Base-by-base conservation (phyloP, 1,140 invertebrate genomes). In the Diuraphis noxia region DNA sequence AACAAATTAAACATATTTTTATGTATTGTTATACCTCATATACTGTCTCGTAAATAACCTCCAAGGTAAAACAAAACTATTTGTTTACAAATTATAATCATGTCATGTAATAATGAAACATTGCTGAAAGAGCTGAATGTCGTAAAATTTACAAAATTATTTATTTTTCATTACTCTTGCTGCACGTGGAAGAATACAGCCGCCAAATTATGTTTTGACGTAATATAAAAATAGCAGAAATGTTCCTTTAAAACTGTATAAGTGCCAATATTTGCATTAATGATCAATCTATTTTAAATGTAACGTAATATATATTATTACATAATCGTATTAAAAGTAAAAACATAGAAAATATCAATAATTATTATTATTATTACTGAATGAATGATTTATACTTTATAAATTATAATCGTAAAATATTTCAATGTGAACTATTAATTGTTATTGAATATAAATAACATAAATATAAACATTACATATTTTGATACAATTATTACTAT, bases 11-110 rank as follows among this genome's bases (percentile, higher is more conserved):
- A 52, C 52, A 43, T 25, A 25, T 17, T 38, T 52, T 38, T 86
- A 52, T 49, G 85, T 52, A 52, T 49, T 86, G 21, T 86, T 85
- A 43, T 85, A 43, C n/a, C 34, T 17, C 30, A 49, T 84, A 49
- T 84, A 52, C 85, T 38, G 41, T 52, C n/a, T 86, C 85, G 34
- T 86, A 86, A 86, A 86, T 52, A 52, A 52, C n/a, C 17, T 52
- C 46, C n/a, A 52, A 52, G 84, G 84, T 86, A 52, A 52, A 86
- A 86, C 34, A 86, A 86, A 86, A 86, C 41, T 43, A 84, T 85
- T 85, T 85, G 43, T 85, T 49, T 46, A 85, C 84, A 46, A 49
- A 85, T 85, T 34, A 49, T 85, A 34, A 46, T 49, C n/a, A n/a
- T 72, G 56, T 72, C 56, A 17, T 72, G n/a, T n/a, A n/a, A 72